Evolutionary conservation across 1,140 invertebrate genomes (phyloP).

Genomic region (Achatina immaculata): DNA sequence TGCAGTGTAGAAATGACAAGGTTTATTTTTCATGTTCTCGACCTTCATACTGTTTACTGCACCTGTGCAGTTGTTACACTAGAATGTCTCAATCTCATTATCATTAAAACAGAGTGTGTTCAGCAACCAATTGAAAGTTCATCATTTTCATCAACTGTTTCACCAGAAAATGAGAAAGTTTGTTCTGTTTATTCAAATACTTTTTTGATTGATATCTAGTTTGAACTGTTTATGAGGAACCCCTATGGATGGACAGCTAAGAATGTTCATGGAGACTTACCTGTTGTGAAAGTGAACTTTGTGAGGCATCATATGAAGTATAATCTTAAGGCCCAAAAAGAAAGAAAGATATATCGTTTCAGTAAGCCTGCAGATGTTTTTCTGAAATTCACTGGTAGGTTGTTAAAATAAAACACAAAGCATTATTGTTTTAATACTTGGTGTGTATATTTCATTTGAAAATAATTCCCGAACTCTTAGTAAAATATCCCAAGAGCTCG

Average conservation of each 20-base stretch:
- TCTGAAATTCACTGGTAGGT: not conserved
- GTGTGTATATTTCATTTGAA: not conserved
- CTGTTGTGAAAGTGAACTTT: slow-evolving; percentile 20
- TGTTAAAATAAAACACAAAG: not conserved
- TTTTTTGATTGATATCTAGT: too few species aligned
- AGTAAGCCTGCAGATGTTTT: slow-evolving; percentile 26
- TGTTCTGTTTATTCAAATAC: too few species aligned
- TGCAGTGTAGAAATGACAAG: too few species aligned
- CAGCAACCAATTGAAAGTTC: too few species aligned
- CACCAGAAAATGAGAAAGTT: too few species aligned
- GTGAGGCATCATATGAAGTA: not conserved
- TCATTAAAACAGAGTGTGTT: too few species aligned
- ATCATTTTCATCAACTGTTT: too few species aligned
- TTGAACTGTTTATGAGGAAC: slow-evolving; percentile 12
- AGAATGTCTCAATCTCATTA: too few species aligned
- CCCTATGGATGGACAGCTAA: not conserved
- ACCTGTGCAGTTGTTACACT: too few species aligned
- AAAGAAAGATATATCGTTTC: not conserved
- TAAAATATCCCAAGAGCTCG: not conserved
- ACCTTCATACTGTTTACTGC: too few species aligned
- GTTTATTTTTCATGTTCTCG: too few species aligned
- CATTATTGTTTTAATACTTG: not conserved
- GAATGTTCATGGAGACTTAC: slow-evolving; percentile 1
- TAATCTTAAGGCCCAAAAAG: not conserved
- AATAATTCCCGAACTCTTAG: not conserved